A percentile compares a stretch with the other conserved stretches of the same genome.
Conservation (phyloP, 2,888 invertebrate species). For the Plemyria rubiginata region DNA sequence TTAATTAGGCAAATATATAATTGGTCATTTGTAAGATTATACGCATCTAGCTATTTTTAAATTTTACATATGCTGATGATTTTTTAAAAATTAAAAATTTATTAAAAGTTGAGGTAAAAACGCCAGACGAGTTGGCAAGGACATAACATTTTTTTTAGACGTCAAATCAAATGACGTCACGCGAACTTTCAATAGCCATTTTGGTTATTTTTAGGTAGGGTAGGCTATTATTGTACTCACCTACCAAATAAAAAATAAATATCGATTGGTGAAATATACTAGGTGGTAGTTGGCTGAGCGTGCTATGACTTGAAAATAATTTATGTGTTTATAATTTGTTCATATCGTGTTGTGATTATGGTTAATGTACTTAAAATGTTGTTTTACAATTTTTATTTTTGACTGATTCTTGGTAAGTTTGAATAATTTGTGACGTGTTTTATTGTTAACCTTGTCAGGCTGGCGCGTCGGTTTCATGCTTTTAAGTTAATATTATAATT, state of each 20-base stretch:
- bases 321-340: constrained; percentile 12
- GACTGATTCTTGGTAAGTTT: constrained; percentile 59
- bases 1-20: too few species aligned
- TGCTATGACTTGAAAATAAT: constrained; percentile 26
- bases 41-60: too few species aligned
- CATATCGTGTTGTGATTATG: neutral
- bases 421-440: constrained; percentile 67
- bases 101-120: constrained; percentile 1
- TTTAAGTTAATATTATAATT: constrained; percentile 12
- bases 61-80: too few species aligned
- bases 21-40: too few species aligned
- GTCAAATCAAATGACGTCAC: constrained; percentile 12
- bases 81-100: too few species aligned
- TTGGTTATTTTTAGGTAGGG: constrained; percentile 60
- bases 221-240: too few species aligned
- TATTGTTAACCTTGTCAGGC: constrained; percentile 27
- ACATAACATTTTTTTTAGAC: constrained; percentile 6
- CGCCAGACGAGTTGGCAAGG: neutral
- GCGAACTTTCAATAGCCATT: constrained; percentile 59
- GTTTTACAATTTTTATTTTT: neutral
- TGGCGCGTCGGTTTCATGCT: constrained; percentile 14
- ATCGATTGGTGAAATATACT: constrained; percentile 68
- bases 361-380: constrained; percentile 6
- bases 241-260: constrained; percentile 49
- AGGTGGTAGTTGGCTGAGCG: constrained; percentile 44